Evolutionary conservation across 2,797 vertebrate species (phyloP).

Genomic region (Steatocranus sp.): DNA sequence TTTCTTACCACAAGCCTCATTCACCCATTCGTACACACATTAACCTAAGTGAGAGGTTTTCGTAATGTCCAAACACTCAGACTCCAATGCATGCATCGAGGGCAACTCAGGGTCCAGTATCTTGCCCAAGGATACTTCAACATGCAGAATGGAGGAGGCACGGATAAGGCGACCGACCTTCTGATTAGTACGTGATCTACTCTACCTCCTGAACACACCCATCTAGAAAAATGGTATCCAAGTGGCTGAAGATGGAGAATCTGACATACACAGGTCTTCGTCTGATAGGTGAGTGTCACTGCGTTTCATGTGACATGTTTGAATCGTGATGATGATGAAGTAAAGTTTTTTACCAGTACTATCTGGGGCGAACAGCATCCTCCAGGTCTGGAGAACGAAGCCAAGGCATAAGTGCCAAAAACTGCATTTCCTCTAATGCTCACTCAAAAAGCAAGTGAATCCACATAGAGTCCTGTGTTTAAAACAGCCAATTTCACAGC

Average conservation of each 20-base stretch:
- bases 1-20: background rate
- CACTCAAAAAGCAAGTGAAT: background rate
- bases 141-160: background rate
- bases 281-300: background rate
- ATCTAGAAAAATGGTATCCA: background rate
- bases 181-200: background rate
- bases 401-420: background rate
- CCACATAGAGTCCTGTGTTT: background rate
- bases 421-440: background rate
- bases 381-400: background rate
- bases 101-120: background rate
- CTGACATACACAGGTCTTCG: background rate
- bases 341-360: background rate
- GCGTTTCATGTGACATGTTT: background rate
- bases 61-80: background rate
- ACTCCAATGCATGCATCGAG: background rate
- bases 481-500: background rate
- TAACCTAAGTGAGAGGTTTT: rapidly evolving
- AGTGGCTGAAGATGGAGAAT: background rate
- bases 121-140: background rate
- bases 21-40: background rate
- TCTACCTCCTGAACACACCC: background rate
- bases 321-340: background rate
- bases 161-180: background rate
- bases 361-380: background rate